These are phyloP conservation scores for Xiphophorus birchmanni DNA, from an alignment of 2,797 vertebrate genomes.

Conservation along the genomic window DNA sequence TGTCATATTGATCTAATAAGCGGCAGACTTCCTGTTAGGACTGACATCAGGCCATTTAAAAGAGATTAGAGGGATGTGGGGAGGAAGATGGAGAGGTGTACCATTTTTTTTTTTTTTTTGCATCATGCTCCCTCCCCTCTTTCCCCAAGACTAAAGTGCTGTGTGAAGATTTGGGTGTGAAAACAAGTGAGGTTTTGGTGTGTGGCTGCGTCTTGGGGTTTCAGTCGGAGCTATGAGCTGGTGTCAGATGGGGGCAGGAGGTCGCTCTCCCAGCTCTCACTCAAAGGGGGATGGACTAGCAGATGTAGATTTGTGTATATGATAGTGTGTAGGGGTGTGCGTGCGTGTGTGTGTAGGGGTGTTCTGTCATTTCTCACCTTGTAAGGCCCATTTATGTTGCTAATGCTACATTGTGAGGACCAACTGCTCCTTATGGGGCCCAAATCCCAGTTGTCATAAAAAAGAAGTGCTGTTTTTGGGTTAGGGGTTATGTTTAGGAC, in stretches of 20 bases:
- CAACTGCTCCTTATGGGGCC: no score
- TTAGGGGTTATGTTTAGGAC: not conserved
- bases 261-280: slow-evolving; percentile 91
- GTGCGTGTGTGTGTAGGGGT: not conserved
- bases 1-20: not conserved
- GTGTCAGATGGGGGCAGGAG: slow-evolving; percentile 91
- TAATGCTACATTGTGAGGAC: not conserved
- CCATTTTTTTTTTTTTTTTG: slow-evolving; percentile 57
- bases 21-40: not conserved
- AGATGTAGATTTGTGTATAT: slow-evolving; percentile 87
- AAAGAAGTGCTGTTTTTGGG: not conserved
- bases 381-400: not conserved
- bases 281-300: slow-evolving; percentile 84
- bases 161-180: slow-evolving; percentile 97
- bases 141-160: slow-evolving; percentile 85
- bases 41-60: slow-evolving; percentile 25
- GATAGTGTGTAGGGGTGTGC: slow-evolving; percentile 24
- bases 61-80: slow-evolving; percentile 47
- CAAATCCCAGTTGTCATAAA: not conserved
- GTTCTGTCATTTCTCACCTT: not conserved
- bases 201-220: slow-evolving; percentile 32
- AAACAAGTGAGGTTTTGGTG: slow-evolving; percentile 81
- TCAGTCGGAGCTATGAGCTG: slow-evolving; percentile 56
- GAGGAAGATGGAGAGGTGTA: slow-evolving; percentile 63
- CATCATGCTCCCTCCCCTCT: slow-evolving; percentile 84